phyloP scores from a whole-genome alignment of 1,140 invertebrate genomes.

The Apis laboriosa region DNA sequence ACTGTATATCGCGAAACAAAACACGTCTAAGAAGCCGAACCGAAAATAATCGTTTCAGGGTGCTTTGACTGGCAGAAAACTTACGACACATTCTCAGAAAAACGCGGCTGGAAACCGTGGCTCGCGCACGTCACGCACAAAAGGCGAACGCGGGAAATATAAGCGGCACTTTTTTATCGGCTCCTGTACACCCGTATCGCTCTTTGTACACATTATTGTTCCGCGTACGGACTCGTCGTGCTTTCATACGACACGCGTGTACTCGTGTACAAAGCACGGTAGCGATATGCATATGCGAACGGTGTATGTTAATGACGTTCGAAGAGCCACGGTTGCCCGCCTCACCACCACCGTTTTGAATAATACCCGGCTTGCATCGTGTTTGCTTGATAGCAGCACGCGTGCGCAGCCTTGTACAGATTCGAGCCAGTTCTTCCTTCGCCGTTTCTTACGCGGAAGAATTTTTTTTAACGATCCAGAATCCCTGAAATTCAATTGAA shows the following conservation, averaged over 20 bases:
- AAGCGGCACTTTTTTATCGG: conserved; percentile 69
- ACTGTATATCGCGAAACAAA: not conserved
- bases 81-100: conserved; percentile 25
- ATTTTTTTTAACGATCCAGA: too few relatives aligned
- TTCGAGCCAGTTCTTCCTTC: too few relatives aligned
- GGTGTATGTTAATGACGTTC: conserved; percentile 74
- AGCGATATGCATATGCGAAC: conserved; percentile 71
- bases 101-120: conserved; percentile 4
- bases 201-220: conserved; percentile 69
- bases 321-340: conserved; percentile 53
- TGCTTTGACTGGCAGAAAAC: conserved; percentile 18
- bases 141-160: conserved; percentile 64
- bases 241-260: conserved; percentile 59
- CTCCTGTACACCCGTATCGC: conserved; percentile 35
- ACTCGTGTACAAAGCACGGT: conserved; percentile 60
- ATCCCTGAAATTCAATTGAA: not conserved
- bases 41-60: conserved; percentile 36
- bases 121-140: conserved; percentile 46
- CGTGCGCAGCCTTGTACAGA: not conserved
- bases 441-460: not conserved
- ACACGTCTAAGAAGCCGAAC: not conserved
- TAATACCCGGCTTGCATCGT: not conserved
- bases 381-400: not conserved
- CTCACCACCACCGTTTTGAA: not conserved
- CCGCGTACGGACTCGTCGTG: conserved; percentile 52